Conservation (phyloP, 2,113 vertebrate genomes). For the Bothrops jararaca region DNA sequence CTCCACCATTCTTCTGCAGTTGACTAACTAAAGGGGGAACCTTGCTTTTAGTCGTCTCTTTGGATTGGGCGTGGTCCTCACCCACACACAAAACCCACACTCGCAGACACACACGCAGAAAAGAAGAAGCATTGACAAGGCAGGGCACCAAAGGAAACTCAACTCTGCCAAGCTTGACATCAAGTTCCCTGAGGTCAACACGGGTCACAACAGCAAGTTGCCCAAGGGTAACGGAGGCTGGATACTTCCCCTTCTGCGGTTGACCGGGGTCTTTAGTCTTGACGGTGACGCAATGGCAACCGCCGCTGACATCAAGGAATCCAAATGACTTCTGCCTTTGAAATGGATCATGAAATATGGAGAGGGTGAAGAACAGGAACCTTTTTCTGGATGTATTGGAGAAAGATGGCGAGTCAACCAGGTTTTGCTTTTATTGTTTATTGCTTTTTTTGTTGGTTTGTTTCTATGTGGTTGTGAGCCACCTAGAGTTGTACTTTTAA, state of each 20-base stretch:
- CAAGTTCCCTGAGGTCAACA: conserved; percentile 1
- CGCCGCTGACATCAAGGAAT: background rate
- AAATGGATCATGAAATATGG: background rate
- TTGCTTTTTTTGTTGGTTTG: background rate
- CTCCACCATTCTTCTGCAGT: conserved; percentile 58
- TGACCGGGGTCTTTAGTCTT: background rate
- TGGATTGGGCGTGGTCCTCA: background rate
- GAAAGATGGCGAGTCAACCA: background rate
- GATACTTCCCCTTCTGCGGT: background rate
- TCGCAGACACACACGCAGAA: background rate
- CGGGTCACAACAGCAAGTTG: background rate
- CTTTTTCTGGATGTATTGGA: background rate
- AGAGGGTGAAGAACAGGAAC: background rate
- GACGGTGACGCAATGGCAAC: background rate
- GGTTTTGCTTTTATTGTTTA: background rate
- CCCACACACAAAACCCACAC: background rate
- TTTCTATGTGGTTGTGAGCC: background rate
- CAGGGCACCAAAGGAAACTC: conserved; percentile 16
- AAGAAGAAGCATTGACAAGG: background rate
- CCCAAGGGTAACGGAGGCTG: background rate
- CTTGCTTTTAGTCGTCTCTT: conserved; percentile 32
- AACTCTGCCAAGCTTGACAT: background rate
- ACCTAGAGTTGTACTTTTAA: background rate
- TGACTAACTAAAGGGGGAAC: conserved; percentile 50
- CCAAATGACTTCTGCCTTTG: background rate